Conservation (phyloP, 2,113 vertebrate genomes). For the Hylia prasina region DNA sequence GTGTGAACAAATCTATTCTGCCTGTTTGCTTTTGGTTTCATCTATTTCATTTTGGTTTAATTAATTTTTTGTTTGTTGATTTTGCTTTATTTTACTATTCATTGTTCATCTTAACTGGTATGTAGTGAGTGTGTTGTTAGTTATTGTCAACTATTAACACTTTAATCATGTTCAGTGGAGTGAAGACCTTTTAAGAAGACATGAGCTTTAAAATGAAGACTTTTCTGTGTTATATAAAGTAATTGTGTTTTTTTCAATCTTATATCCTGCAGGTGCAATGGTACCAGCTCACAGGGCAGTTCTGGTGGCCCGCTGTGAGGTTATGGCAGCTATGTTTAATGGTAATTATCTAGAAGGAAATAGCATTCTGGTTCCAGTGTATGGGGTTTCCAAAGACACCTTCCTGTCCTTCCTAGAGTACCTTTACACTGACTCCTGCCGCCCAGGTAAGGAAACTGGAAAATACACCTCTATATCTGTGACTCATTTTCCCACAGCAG, state of each 20-base stretch:
- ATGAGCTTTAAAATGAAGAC: background rate
- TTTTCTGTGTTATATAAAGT: background rate
- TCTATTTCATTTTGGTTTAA: background rate
- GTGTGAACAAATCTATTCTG: background rate
- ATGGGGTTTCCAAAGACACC: conserved; percentile 93
- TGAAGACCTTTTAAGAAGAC: background rate
- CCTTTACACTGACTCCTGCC: conserved; percentile 94
- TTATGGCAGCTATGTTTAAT: conserved; percentile 98
- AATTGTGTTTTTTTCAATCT: background rate
- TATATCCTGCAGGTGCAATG: conserved; percentile 73
- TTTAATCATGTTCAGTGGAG: background rate
- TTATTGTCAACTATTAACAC: background rate
- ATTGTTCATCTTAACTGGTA: background rate
- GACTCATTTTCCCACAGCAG: background rate
- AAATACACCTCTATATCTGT: background rate
- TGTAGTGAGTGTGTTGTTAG: background rate
- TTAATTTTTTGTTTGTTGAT: background rate
- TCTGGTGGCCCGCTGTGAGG: conserved; percentile 91
- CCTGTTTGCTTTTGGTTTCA: background rate
- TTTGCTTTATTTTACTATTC: background rate
- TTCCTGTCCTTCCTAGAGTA: conserved; percentile 96
- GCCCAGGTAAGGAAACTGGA: conserved; percentile 81
- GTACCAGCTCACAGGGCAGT: conserved; percentile 92
- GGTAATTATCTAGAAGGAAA: conserved; percentile 93
- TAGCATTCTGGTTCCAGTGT: conserved; percentile 88